Base-by-base conservation (phyloP, 2,888 invertebrate genomes). In the Lithophane ornitopus region DNA sequence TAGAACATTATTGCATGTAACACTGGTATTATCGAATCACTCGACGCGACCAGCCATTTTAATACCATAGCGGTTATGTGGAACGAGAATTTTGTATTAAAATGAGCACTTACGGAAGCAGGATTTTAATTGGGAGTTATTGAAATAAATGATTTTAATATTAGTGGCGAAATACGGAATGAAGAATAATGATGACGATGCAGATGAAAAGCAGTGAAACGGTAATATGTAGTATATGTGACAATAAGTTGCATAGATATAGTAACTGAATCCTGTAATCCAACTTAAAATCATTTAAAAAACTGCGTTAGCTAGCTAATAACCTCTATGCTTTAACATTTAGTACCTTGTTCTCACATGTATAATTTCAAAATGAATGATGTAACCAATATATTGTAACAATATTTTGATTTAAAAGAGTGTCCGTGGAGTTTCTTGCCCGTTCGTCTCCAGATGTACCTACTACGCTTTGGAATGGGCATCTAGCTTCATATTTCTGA, bases 1-100 rank as follows among this genome's bases (percentile, higher is more conserved):
- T 85, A 77, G 58, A 82, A 69, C 71, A 85, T 77, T 61, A 85
- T 69, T 77, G 73, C 73, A 70, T 85, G 73, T 77, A 74, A 69
- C 82, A 67, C 69, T 74, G 69, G 70, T 71, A 74, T 70, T 85
- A 82, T 73, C 59, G 73, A 81, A 85, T 76, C 72, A 70, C 44
- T 81, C 67, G 72, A 63, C 56, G 70, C 81, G 76, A 76, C 49
- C 80, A 69, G 46, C 72, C 67, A 69, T 82, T 85, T 79, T 71
- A 73, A 85, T 69, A 71, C 68, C 73, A 26, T 26, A 69, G 46
- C 59, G 59, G 70, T 75, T 72, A 54, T 41, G 67, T 26, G 54
- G 7, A 75, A 71, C 44, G 59, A 69, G 81, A 69, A 70, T 66
- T 83, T 74, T 56, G 28, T 70, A 70, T 76, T 84, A 70, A 81